A percentile compares a stretch with the other conserved stretches of the same genome.
These are phyloP conservation scores for Drosophila nannoptera DNA, from an alignment of 1,140 invertebrate species.

Conservation along the genomic window DNA sequence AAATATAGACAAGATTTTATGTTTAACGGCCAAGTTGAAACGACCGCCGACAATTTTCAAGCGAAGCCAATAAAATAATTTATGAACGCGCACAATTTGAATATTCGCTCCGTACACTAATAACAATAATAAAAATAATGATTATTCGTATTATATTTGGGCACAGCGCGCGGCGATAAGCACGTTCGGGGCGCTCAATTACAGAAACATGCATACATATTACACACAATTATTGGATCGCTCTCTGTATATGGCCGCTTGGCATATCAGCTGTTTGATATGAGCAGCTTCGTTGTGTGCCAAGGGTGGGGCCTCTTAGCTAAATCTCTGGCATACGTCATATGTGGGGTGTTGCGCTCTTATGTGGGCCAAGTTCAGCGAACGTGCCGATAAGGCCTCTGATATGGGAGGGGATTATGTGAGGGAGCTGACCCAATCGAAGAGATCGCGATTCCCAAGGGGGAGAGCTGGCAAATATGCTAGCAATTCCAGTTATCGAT, in stretches of 20 bases:
- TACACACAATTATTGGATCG: constrained; percentile 1
- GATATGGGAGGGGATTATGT: constrained; percentile 11
- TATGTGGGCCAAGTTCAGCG: constrained; percentile 48
- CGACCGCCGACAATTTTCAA: constrained; percentile 22
- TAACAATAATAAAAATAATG: neutral
- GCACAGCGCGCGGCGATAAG: constrained; percentile 44
- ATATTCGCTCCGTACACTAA: constrained; percentile 31
- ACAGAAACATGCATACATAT: constrained; percentile 12
- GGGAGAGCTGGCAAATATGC: too few species aligned
- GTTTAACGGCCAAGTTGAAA: constrained; percentile 8
- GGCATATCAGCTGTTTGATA: constrained; percentile 36
- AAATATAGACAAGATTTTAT: constrained; percentile 4
- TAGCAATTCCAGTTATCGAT: too few species aligned
- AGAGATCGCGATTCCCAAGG: neutral
- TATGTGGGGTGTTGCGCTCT: neutral
- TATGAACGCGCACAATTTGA: constrained; percentile 40
- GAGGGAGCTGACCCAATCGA: neutral
- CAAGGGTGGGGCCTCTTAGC: neutral
- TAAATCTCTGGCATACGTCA: neutral
- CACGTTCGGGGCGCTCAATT: constrained; percentile 46
- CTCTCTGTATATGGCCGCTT: neutral
- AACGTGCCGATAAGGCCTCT: constrained; percentile 15
- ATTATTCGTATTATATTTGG: neutral
- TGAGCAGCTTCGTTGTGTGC: neutral
- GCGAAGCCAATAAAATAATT: constrained; percentile 48